phyloP scores from a whole-genome alignment of 2,888 invertebrate genomes.

The Caenorhabditis macrosperma region DNA sequence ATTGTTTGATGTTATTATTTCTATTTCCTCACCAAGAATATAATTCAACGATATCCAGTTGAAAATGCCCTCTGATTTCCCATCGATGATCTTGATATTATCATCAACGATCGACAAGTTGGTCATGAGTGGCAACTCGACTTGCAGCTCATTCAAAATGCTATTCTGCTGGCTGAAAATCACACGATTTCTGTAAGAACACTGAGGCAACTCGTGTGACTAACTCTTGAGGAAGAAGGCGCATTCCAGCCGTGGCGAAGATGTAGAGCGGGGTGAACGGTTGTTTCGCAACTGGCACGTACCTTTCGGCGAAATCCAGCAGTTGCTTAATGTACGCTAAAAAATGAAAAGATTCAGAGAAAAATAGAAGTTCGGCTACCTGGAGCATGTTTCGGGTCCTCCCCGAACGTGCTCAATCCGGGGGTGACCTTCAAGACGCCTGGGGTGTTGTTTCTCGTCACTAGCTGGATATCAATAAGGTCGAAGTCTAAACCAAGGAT shows the following conservation, averaged over 20 bases:
- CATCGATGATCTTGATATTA: constrained; percentile 83
- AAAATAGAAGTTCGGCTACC: constrained; percentile 29
- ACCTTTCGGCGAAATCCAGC: constrained; percentile 81
- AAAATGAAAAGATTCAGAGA: background rate
- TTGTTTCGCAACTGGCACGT: constrained; percentile 81
- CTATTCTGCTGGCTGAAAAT: constrained; percentile 79
- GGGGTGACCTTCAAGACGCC: constrained; percentile 77
- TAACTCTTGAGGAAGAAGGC: constrained; percentile 81
- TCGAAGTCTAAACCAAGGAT: constrained; percentile 75
- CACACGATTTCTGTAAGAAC: background rate
- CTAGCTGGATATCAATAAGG: constrained; percentile 82
- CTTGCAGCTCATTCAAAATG: constrained; percentile 81
- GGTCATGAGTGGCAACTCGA: constrained; percentile 81
- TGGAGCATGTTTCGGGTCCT: constrained; percentile 70
- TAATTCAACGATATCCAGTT: constrained; percentile 82
- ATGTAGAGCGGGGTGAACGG: constrained; percentile 82
- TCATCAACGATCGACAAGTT: too few species aligned
- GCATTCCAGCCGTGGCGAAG: constrained; percentile 83
- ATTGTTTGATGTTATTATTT: too few species aligned
- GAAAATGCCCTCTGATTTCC: constrained; percentile 83
- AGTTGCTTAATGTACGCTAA: constrained; percentile 81
- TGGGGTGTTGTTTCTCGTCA: constrained; percentile 73
- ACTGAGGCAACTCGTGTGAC: constrained; percentile 8
- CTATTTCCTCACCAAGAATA: constrained; percentile 55
- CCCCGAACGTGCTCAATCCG: constrained; percentile 75